Base-by-base conservation (phyloP, 1,140 invertebrate genomes). In the Wasmannia auropunctata region DNA sequence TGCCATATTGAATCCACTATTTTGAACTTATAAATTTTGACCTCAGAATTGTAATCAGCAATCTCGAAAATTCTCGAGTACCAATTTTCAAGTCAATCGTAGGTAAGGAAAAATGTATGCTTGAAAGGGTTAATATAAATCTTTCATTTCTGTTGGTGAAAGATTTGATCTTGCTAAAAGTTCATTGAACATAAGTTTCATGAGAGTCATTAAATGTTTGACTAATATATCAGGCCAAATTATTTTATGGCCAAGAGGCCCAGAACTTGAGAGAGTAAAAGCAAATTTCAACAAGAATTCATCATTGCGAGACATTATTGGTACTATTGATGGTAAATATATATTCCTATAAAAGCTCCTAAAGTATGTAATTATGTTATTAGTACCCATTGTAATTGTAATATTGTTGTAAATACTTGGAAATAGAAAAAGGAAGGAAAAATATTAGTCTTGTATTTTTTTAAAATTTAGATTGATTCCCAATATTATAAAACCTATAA, bases 321-420 rank as follows among this genome's bases (percentile, higher is more conserved):
- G 67, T 49, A 43, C 67, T 22, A 70, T 70, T 19, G 67, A 70
- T 49, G 67, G 67, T 5, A 70, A 40, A 49, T 43, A 70, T 46
- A 69, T 28, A 7, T 40, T 49, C 34, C 31, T 7, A 70, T 70
- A 70, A 70, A 70, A 49, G 67, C 67, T 4, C 43, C 43, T 31
- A 69, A 69, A 28, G 67, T 69, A 28, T 31, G n/a, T 67, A 43
- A 67, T 19, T 28, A 2, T 69, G n/a, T n/a, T 69, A 46, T 69
- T n/a, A n/a, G 25, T 31, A 3, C 49, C 16, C 7, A 43, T 49
- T 69, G 14, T 46, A 69, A 69, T 16, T 31, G 10, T 60, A 3
- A 60, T 60, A 34, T 70, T 19, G 25, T 31, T 10, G 25, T 28
- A 69, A 69, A 37, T 67, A 25, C 8, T 70, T 70, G 2, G 5